Evolutionary conservation across 2,797 vertebrate species (phyloP).

Genomic region (Monodelphis domestica): DNA sequence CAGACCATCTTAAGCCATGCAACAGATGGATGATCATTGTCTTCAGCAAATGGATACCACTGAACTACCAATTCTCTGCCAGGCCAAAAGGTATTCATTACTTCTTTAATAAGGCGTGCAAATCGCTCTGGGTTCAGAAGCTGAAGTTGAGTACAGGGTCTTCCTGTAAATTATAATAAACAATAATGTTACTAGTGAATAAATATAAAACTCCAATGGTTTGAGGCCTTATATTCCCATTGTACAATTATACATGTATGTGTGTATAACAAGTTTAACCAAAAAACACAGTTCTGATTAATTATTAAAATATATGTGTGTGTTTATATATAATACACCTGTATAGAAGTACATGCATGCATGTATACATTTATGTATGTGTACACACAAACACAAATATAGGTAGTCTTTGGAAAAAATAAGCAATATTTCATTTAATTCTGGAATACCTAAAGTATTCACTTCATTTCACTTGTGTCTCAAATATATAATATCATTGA

Average conservation of each 20-base stretch:
- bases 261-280: neutral
- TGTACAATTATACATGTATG: neutral
- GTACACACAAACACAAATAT: slow-evolving; percentile 4
- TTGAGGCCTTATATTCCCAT: slow-evolving; percentile 11
- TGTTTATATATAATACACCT: neutral
- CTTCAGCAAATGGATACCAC: slow-evolving; percentile 92
- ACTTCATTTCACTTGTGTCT: neutral
- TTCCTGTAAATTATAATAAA: slow-evolving; percentile 89
- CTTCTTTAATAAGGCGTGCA: slow-evolving; percentile 96
- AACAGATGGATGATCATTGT: slow-evolving; percentile 91
- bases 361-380: neutral
- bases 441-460: neutral
- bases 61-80: slow-evolving; percentile 92
- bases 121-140: slow-evolving; percentile 94
- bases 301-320: neutral
- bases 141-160: slow-evolving; percentile 96
- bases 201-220: slow-evolving; percentile 9
- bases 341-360: neutral
- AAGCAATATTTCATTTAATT: neutral
- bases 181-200: slow-evolving; percentile 40
- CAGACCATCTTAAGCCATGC: slow-evolving; percentile 97
- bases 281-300: neutral
- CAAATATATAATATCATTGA: neutral
- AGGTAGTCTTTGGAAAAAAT: slow-evolving; percentile 25
- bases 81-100: slow-evolving; percentile 92